Percentiles rank a stretch among this genome's conserved stretches.
These are phyloP conservation scores for Melanotus villosus DNA, from an alignment of 2,888 invertebrate genomes.

Conservation along the genomic window DNA sequence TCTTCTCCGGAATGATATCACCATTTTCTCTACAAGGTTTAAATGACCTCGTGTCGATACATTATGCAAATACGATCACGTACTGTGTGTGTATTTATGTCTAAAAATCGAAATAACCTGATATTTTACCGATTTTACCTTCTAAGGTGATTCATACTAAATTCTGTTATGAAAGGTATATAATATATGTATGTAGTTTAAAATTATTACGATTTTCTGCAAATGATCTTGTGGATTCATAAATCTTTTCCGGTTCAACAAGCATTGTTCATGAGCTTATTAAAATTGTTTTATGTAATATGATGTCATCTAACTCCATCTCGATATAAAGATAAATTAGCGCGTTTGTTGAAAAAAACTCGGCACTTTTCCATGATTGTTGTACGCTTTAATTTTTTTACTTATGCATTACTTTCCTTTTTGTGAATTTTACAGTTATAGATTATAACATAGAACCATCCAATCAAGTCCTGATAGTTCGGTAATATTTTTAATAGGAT, in stretches of 20 bases:
- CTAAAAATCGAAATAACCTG: constrained; percentile 9
- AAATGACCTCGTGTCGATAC: constrained; percentile 18
- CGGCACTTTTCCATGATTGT: no score
- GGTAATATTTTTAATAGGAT: background rate
- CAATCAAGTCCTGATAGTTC: no score
- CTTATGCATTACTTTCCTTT: background rate
- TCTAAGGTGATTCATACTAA: no score
- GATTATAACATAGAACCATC: no score
- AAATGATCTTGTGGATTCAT: background rate
- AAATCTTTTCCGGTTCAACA: no score
- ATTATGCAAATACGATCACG: constrained; percentile 12
- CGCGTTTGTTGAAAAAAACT: no score
- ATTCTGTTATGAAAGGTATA: no score
- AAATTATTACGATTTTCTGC: background rate
- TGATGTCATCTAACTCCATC: no score
- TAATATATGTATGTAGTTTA: no score
- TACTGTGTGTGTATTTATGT: constrained; percentile 8
- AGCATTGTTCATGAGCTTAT: background rate
- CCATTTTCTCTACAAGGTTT: constrained; percentile 11
- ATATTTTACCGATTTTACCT: background rate
- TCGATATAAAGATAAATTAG: no score
- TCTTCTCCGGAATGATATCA: constrained; percentile 8
- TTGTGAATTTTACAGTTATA: no score
- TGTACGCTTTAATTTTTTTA: background rate
- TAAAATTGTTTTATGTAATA: background rate